Conservation (phyloP, 2,113 vertebrate species). For the Poecilia latipinna region DNA sequence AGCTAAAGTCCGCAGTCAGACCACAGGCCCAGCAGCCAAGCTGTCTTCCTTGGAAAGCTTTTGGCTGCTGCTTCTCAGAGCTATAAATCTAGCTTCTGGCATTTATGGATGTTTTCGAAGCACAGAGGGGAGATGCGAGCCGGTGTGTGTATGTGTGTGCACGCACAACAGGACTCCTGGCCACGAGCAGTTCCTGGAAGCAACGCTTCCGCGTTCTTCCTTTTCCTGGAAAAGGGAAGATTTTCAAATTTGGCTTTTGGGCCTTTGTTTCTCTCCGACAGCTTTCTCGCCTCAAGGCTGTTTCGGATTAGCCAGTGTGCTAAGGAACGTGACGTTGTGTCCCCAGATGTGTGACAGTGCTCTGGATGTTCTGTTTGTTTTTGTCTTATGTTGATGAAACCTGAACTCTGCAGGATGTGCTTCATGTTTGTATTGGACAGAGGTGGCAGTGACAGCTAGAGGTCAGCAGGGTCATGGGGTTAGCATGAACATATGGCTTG, state of each 20-base stretch:
- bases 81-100: conserved; percentile 77
- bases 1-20: conserved; percentile 60
- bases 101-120: conserved; percentile 84
- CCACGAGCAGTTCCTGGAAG: conserved; percentile 90
- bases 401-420: background rate
- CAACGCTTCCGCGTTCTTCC: conserved; percentile 85
- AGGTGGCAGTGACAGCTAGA: background rate
- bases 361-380: conserved; percentile 21
- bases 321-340: conserved; percentile 55
- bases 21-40: conserved; percentile 58
- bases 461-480: conserved; percentile 31
- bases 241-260: conserved; percentile 84
- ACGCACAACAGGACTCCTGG: conserved; percentile 82
- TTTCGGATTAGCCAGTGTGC: conserved; percentile 70
- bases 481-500: conserved; percentile 39
- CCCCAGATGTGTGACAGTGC: conserved; percentile 47
- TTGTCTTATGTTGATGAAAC: conserved; percentile 10
- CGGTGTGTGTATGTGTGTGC: conserved; percentile 43
- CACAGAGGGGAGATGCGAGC: conserved; percentile 58
- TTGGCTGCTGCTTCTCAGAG: conserved; percentile 78
- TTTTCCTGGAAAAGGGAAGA: conserved; percentile 94
- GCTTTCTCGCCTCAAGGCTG: conserved; percentile 57
- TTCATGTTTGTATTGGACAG: background rate
- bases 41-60: conserved; percentile 77
- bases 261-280: conserved; percentile 55